Conservation (phyloP, 2,888 invertebrate species). For the Miltochrista miniata region DNA sequence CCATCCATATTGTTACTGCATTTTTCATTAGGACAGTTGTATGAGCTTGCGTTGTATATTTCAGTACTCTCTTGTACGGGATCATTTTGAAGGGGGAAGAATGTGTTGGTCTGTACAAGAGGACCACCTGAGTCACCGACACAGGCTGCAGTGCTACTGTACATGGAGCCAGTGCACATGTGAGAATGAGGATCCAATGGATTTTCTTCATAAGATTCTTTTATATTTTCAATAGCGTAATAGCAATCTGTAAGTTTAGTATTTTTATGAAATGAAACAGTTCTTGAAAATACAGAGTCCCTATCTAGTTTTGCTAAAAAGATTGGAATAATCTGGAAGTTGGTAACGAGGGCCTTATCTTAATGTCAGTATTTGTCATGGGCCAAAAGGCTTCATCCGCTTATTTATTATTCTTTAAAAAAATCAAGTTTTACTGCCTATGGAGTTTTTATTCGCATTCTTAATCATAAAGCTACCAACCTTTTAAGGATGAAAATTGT, state of each 20-base stretch:
- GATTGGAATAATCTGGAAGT: too few species aligned
- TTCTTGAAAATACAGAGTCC: neutral
- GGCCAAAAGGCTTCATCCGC: too few species aligned
- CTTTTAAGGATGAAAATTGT: too few species aligned
- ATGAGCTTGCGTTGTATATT: slow-evolving; percentile 12
- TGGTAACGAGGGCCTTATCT: too few species aligned
- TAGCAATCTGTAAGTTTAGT: slow-evolving; percentile 62
- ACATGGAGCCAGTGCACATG: slow-evolving; percentile 80
- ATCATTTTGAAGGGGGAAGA: slow-evolving; percentile 30
- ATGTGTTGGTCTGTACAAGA: slow-evolving; percentile 54
- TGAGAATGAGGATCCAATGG: slow-evolving; percentile 71
- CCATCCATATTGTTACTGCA: neutral
- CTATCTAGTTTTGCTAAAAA: neutral
- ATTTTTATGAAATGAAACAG: neutral
- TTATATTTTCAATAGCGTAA: slow-evolving; percentile 59
- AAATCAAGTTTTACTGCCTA: too few species aligned
- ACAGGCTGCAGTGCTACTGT: slow-evolving; percentile 78
- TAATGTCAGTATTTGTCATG: too few species aligned
- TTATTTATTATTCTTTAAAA: too few species aligned
- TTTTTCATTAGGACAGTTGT: slow-evolving; percentile 9
- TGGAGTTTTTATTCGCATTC: too few species aligned
- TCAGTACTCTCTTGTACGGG: slow-evolving; percentile 28
- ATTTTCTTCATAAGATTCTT: slow-evolving; percentile 59
- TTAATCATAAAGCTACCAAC: too few species aligned
- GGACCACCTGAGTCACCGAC: slow-evolving; percentile 84